Base-by-base conservation (phyloP, 2,888 invertebrate species). In the Hoplodrina blanda region DNA sequence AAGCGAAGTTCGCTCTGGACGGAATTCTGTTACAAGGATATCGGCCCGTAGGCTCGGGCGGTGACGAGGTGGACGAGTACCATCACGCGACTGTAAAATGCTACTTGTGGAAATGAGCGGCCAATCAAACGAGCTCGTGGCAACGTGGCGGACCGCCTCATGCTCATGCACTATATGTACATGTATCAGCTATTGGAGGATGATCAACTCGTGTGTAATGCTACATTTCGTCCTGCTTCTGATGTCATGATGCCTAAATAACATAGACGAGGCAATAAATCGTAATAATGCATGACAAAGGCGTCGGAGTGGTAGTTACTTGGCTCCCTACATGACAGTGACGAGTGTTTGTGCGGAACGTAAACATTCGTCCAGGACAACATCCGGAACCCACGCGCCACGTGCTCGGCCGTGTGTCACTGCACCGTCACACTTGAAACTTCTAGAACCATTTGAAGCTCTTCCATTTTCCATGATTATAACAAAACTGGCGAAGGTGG, bases 321-420 rank as follows among this genome's bases (percentile, higher is more conserved):
- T 69, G 62, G 69, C 61, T 73, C 46, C n/a, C 13, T 46, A 13
- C 17, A 50, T 17, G 71, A 54, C 75, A 41, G 33, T 33, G 52
- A 50, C 25, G 25, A 50, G 67, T 65, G 55, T 60, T 52, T 55
- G 44, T n/a, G 20, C 17, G 50, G 50, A 49, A 69, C 65, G 56
- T 71, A 65, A 68, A 69, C 73, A 77, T 37, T 44, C 41, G 53
- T 63, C 57, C 68, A 66, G 62, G 25, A 46, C 49, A 55, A 52
- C 55, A 53, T 20, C 52, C 49, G 50, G 53, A 76, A 13, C 70
- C 73, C 80, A 64, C 68, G 68, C 8, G 63, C 41, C 15, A 4
- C 19, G 54, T 17, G 76, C 44, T 17, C 46, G 37, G 15, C 30
- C 15, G 76, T 44, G 44, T 44, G 52, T 62, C 75, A 54, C 49